Evolutionary conservation across 2,113 vertebrate genomes (phyloP).

Genomic region (Amblyornis subalaris): DNA sequence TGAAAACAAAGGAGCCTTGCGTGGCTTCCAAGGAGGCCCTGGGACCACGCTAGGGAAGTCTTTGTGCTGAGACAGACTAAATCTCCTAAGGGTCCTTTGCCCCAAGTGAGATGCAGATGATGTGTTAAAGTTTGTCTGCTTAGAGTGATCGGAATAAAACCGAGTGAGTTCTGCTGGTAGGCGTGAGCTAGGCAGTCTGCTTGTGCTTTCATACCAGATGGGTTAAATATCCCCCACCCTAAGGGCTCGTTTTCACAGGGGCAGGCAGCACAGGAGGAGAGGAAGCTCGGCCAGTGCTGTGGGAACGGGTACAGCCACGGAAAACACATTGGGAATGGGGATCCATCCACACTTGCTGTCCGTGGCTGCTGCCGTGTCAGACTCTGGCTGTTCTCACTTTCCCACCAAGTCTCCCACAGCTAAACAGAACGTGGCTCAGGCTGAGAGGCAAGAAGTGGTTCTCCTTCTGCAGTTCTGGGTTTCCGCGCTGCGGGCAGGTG

Average conservation of each 20-base stretch:
- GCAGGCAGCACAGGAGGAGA: not conserved
- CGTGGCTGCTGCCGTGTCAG: rapidly evolving
- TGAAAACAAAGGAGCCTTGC: not conserved
- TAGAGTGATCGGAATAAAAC: not conserved
- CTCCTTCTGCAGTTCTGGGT: rapidly evolving
- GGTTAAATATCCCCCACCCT: not conserved
- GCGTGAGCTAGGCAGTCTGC: not conserved
- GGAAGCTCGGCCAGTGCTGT: not conserved
- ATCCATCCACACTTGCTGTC: not conserved
- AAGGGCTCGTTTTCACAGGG: not conserved
- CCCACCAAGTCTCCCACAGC: not conserved
- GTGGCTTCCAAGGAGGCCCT: not conserved
- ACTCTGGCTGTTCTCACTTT: not conserved
- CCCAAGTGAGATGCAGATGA: not conserved
- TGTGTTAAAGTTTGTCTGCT: not conserved
- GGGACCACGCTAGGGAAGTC: rapidly evolving
- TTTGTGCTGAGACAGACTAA: not conserved
- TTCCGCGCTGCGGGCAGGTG: not conserved
- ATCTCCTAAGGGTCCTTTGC: not conserved
- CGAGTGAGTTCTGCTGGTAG: not conserved
- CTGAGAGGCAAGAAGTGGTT: not conserved
- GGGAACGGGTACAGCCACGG: rapidly evolving
- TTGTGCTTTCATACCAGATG: not conserved
- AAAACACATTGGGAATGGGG: rapidly evolving
- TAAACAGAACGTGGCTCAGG: not conserved